A percentile compares a stretch with the other conserved stretches of the same genome.
Evolutionary conservation across 1,140 invertebrate species (phyloP).

Genomic region (Ctenoplectra terminalis): DNA sequence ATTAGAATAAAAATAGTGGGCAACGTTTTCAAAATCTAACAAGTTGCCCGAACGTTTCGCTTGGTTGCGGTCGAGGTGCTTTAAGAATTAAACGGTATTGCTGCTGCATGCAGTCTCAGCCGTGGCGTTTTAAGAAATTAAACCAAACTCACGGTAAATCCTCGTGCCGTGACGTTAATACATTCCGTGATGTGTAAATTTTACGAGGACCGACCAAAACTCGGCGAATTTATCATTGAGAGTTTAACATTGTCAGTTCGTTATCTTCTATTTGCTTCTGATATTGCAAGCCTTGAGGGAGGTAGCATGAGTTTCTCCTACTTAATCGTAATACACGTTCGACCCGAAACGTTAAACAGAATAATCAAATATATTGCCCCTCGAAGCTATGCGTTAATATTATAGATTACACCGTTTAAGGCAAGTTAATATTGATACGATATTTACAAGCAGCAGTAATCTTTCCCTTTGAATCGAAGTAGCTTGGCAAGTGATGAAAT

Average conservation of each 20-base stretch:
- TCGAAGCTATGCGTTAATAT: conserved; percentile 29
- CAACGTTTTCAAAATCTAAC: neutral
- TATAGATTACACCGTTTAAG: neutral
- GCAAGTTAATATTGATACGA: neutral
- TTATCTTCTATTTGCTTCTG: conserved; percentile 13
- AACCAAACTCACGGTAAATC: conserved; percentile 3
- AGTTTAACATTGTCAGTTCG: conserved; percentile 2
- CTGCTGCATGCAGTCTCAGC: neutral
- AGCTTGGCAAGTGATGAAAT: too few relatives aligned
- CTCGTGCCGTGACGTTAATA: neutral
- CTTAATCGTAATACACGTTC: conserved; percentile 20
- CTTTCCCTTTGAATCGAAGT: neutral
- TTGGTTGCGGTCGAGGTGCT: neutral
- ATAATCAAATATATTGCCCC: conserved; percentile 26
- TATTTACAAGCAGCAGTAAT: neutral
- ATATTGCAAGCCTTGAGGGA: conserved; percentile 13
- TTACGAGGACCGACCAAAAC: neutral
- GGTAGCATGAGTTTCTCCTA: neutral
- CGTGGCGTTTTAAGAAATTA: conserved; percentile 18
- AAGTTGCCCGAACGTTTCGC: neutral
- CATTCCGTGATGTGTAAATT: too few relatives aligned
- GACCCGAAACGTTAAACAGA: neutral
- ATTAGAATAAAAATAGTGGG: neutral
- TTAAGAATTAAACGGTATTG: neutral
- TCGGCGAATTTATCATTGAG: neutral